phyloP scores from a whole-genome alignment of 2,797 vertebrate species.

The Helostoma temminkii region DNA sequence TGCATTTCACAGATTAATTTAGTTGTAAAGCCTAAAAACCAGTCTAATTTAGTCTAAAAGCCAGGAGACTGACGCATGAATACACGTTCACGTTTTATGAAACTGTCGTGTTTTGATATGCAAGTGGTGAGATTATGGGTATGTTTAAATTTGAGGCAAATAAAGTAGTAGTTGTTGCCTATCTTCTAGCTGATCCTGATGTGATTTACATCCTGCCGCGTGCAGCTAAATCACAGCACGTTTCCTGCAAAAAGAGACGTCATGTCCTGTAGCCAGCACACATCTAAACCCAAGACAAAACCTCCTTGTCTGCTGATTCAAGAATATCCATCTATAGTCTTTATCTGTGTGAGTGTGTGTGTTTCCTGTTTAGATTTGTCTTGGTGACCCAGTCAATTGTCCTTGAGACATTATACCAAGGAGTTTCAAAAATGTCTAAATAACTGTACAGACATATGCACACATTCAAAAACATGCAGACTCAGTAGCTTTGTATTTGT shows the following conservation, averaged over 20 bases:
- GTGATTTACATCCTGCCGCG: slow-evolving; percentile 55
- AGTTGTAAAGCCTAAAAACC: too few species aligned
- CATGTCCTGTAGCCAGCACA: slow-evolving; percentile 54
- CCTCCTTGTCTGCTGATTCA: slow-evolving; percentile 35
- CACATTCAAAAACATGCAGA: slow-evolving; percentile 26
- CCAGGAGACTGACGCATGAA: too few species aligned
- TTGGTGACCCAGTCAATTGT: slow-evolving; percentile 36
- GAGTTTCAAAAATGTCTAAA: slow-evolving; percentile 70
- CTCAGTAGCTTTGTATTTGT: background rate
- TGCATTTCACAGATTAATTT: too few species aligned
- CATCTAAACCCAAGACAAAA: slow-evolving; percentile 60
- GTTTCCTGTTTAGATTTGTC: slow-evolving; percentile 59
- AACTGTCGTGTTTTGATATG: background rate
- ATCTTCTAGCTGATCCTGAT: background rate
- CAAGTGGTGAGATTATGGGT: background rate
- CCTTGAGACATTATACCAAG: slow-evolving; percentile 52
- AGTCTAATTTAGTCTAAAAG: too few species aligned
- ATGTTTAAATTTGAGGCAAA: background rate
- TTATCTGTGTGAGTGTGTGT: slow-evolving; percentile 18
- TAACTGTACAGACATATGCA: slow-evolving; percentile 11
- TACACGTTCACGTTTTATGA: background rate
- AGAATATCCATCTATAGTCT: slow-evolving; percentile 19
- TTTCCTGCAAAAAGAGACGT: slow-evolving; percentile 55
- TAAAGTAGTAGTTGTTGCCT: background rate
- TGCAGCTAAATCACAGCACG: slow-evolving; percentile 53